Conservation (phyloP, 2,888 invertebrate genomes). For the Thereva nobilitata region DNA sequence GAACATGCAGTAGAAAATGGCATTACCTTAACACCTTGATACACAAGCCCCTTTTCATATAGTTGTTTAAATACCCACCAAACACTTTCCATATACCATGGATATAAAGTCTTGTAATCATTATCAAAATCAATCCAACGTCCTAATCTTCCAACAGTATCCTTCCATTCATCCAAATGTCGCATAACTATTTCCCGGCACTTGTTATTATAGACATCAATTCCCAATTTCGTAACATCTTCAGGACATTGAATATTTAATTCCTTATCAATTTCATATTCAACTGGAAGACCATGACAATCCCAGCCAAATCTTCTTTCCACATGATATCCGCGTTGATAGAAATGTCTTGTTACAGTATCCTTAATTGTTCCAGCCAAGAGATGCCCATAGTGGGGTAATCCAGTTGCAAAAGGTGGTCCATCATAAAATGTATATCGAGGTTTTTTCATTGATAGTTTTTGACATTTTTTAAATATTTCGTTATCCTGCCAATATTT, state of each 20-base stretch:
- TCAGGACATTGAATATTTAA: constrained; percentile 88
- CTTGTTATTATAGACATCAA: constrained; percentile 87
- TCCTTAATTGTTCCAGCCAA: constrained; percentile 96
- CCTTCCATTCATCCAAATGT: constrained; percentile 87
- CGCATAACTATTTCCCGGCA: constrained; percentile 93
- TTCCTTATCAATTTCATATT: constrained; percentile 84
- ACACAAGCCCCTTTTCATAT: constrained; percentile 89
- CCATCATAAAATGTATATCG: constrained; percentile 91
- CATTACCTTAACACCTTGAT: constrained; percentile 95
- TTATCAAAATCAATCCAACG: constrained; percentile 97
- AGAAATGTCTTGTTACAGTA: constrained; percentile 89
- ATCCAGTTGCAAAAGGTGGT: constrained; percentile 94
- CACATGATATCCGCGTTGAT: constrained; percentile 82
- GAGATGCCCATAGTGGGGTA: constrained; percentile 96
- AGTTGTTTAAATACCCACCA: constrained; percentile 98
- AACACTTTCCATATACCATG: constrained; percentile 96
- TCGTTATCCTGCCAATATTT: constrained; percentile 83
- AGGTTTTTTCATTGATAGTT: constrained; percentile 78
- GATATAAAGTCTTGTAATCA: constrained; percentile 96
- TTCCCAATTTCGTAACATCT: constrained; percentile 92
- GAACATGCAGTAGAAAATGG: constrained; percentile 94
- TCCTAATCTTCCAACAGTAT: constrained; percentile 81
- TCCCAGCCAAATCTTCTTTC: constrained; percentile 96
- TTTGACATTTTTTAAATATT: constrained; percentile 81
- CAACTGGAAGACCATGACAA: constrained; percentile 93